Conservation (phyloP, 1,140 invertebrate genomes). For the Sycophila sp. region DNA sequence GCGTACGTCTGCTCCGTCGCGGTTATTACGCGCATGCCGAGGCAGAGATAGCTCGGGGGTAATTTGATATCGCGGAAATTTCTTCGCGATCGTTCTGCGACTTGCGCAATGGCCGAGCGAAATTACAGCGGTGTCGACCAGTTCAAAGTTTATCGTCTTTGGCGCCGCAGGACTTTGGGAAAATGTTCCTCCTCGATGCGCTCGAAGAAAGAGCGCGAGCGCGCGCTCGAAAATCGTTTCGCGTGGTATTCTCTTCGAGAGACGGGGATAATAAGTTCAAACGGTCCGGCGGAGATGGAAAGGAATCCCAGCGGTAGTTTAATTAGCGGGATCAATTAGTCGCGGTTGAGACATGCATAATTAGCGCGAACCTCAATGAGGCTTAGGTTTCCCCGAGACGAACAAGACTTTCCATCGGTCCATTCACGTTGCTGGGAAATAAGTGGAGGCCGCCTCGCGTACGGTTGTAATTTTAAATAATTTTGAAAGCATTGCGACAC, state of each 20-base stretch:
- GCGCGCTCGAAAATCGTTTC: neutral
- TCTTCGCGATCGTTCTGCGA: neutral
- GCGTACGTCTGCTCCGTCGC: neutral
- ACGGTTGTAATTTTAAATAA: too few relatives aligned
- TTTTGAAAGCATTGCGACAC: neutral
- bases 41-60: neutral
- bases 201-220: neutral
- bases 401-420: constrained; percentile 2
- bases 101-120: neutral
- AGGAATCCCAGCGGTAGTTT: constrained; percentile 26
- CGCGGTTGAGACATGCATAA: constrained; percentile 37
- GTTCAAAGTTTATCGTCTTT: constrained; percentile 17
- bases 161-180: neutral
- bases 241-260: neutral
- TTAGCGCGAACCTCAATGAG: constrained; percentile 24
- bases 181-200: neutral
- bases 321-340: constrained; percentile 37
- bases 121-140: neutral
- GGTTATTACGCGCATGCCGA: neutral
- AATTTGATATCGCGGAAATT: constrained; percentile 29
- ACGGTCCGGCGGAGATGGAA: neutral
- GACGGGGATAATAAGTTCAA: neutral
- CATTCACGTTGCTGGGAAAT: neutral
- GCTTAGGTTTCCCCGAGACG: constrained; percentile 1
- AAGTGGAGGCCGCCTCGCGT: too few relatives aligned